A percentile compares a stretch with the other conserved stretches of the same genome.
Conservation (phyloP, 1,140 invertebrate species). For the Brachionus rubens region DNA sequence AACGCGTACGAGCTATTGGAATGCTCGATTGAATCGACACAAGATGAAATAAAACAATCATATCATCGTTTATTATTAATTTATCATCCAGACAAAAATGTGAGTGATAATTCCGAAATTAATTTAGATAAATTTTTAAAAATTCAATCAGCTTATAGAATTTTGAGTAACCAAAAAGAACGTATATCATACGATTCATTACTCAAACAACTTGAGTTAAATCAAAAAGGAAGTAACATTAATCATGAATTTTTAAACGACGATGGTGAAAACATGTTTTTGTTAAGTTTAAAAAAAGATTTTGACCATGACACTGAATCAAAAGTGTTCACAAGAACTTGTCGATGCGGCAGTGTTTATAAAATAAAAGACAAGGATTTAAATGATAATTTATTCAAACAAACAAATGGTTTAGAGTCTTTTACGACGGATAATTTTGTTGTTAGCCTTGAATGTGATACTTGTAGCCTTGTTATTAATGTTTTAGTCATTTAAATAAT, state of each 20-base stretch:
- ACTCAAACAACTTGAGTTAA: neutral
- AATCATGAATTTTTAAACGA: neutral
- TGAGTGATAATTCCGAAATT: neutral
- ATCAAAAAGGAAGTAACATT: neutral
- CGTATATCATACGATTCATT: neutral
- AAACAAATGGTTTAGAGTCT: neutral
- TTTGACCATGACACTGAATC: neutral
- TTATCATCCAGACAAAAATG: conserved; percentile 40
- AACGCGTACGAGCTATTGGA: conserved; percentile 41
- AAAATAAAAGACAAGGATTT: neutral
- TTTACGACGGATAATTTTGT: neutral
- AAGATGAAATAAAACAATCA: conserved; percentile 31
- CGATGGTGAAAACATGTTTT: neutral
- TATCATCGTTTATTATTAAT: conserved; percentile 2
- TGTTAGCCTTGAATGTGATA: conserved; percentile 28
- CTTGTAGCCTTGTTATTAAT: conserved; percentile 20
- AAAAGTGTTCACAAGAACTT: neutral
- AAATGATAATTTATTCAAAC: neutral
- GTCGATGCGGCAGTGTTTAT: conserved; percentile 24
- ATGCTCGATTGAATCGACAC: neutral
- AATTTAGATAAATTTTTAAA: neutral
- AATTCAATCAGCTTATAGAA: conserved; percentile 18
- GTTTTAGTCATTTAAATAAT: conserved; percentile 19
- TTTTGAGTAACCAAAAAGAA: neutral
- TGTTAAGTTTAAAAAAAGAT: conserved; percentile 24